Percentiles rank a stretch among this genome's conserved stretches.
Conservation (phyloP, 2,113 vertebrate species). For the Cisticola juncidis region DNA sequence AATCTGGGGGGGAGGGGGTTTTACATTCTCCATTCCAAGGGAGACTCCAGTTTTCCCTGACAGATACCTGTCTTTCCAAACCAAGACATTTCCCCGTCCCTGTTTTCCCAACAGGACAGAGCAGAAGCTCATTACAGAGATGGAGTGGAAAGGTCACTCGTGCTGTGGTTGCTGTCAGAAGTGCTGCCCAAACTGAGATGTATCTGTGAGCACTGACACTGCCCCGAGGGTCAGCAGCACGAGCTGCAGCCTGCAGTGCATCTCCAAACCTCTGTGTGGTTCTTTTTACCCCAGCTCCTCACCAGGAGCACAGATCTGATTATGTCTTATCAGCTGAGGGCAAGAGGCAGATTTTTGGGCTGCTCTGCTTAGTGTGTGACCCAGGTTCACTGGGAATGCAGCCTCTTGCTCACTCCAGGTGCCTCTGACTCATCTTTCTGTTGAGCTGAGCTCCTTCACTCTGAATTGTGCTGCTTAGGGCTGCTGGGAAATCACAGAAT, state of each 20-base stretch:
- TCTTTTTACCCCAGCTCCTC: background rate
- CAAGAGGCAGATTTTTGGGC: background rate
- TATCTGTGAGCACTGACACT: background rate
- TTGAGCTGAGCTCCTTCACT: background rate
- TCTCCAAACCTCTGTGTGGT: background rate
- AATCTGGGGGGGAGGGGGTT: no score
- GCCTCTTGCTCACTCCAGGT: background rate
- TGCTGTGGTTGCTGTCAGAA: background rate
- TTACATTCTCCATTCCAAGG: no score
- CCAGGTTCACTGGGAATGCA: background rate
- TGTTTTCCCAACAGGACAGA: background rate
- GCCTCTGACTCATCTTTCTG: background rate
- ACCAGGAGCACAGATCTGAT: background rate
- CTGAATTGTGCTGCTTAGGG: background rate
- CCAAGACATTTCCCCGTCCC: background rate
- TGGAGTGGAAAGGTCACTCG: background rate
- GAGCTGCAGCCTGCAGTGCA: background rate
- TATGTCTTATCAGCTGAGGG: background rate
- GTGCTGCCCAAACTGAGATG: background rate
- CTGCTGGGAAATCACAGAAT: conserved; percentile 40
- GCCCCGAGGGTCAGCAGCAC: background rate
- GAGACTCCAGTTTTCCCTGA: no score
- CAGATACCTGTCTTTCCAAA: no score
- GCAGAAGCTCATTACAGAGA: background rate
- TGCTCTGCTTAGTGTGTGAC: background rate